Evolutionary conservation across 2,888 invertebrate genomes (phyloP), one percentile per base, ranked within the genome.

Genomic region (Philonicus albiceps): DNA sequence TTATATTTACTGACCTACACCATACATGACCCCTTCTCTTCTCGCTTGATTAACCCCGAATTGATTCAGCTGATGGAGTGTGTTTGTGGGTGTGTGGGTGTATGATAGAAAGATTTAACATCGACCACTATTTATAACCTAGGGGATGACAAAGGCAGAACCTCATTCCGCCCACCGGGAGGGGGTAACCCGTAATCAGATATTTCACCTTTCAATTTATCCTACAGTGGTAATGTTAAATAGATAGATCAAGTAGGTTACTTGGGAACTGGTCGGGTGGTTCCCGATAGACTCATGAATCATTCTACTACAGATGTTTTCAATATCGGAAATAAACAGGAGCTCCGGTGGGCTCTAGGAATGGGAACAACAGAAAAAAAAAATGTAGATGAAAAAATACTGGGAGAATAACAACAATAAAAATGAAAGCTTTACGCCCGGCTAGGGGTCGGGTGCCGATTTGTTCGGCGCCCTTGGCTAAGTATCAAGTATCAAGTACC

Each of bases 151-250:
- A 76, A 76, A 40, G 37, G 40, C 40, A 40, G 11, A 43, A 76
- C 76, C 74, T 74, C 72, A 34, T 13, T 4, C 49, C 49, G 49
- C 49, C 49, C 11, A 53, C n/a, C n/a, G n/a, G n/a, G n/a, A n/a
- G 8, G 8, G n/a, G 34, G 8, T 19, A 1, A 72, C 34, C 34
- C 34, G 76, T 76, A 76, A 76, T 76, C 76, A 40, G 76, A 76
- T 76, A 76, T 40, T 76, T 22, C 22, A 76, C 76, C 76, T 76
- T 76, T 76, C 34, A 76, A 76, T 76, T 76, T 76, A 76, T 40
- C 27, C 76, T 22, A 31, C 37, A 75, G 34, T 37, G 75, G 8
- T 55, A 64, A 64, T 19, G 76, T 76, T 37, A 76, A 76, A 37
- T 22, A 76, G 76, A 40, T 37, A 76, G 76, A 37, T 76, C 34